Percentiles rank a stretch among this genome's conserved stretches.
Evolutionary conservation across 2,797 vertebrate species (phyloP).

Genomic region (Coregonus suidteri): DNA sequence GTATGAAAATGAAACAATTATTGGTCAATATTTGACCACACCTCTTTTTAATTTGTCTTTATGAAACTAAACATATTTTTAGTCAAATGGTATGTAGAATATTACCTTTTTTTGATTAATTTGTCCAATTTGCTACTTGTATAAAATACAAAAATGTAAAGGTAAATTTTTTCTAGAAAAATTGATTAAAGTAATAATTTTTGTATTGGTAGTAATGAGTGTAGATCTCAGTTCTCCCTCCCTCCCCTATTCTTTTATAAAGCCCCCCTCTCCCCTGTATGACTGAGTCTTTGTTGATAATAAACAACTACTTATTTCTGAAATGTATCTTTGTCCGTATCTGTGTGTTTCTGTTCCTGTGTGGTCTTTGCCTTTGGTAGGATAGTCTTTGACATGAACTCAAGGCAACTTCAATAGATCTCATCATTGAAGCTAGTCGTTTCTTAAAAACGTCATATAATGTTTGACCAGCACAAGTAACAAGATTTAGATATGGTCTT

Average conservation of each 20-base stretch:
- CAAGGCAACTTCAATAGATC: not conserved
- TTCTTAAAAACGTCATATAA: not conserved
- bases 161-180: slow-evolving; percentile 22
- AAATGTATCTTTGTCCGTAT: not conserved
- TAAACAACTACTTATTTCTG: slow-evolving; percentile 69
- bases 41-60: slow-evolving; percentile 49
- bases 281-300: slow-evolving; percentile 57
- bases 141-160: slow-evolving; percentile 51
- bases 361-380: not conserved
- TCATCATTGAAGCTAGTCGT: not conserved
- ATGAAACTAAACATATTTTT: slow-evolving; percentile 63
- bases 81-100: slow-evolving; percentile 50
- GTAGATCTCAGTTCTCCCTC: slow-evolving; percentile 41
- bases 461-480: not conserved
- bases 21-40: slow-evolving; percentile 98
- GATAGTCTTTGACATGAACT: not conserved
- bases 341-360: not conserved
- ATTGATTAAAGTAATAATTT: slow-evolving; percentile 22
- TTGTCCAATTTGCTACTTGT: slow-evolving; percentile 46
- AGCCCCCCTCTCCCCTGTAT: slow-evolving; percentile 44
- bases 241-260: slow-evolving; percentile 39
- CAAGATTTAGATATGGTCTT: not conserved
- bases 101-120: slow-evolving; percentile 55
- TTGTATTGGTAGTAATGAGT: slow-evolving; percentile 47
- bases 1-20: slow-evolving; percentile 83